Base-by-base conservation (phyloP, 2,888 invertebrate genomes). In the Globia sparganii region DNA sequence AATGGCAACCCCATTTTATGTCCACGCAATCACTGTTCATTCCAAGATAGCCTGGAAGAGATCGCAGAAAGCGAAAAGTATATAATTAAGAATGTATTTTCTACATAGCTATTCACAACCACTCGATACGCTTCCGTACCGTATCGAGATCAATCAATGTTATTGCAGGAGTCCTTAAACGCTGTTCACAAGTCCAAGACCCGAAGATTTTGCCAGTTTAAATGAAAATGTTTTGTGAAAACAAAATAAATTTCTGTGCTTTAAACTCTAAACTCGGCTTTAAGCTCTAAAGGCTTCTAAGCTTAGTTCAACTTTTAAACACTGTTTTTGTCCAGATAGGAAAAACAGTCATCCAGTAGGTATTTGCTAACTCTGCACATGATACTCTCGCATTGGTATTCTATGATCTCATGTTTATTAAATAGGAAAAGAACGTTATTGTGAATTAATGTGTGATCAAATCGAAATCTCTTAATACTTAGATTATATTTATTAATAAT, bases 401-500 rank as follows among this genome's bases (percentile, higher is more conserved):
- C 28, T 75, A 37, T 49, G 76, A 59, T 31, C 25, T 18, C 18
- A 59, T 28, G 56, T 58, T 75, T 59, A 37, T 59, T 75, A 28
- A 75, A 18, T 21, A 43, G 21, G 43, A 34, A 75, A 74, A 28
- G 2, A 46, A 46, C 3, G 18, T 75, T 37, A 25, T 31, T 49
- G 34, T 49, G 28, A 28, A n/a, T 5, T 40, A 18, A n/a, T 31
- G 21, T 71, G 21, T 46, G 46, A 72, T 28, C 28, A 25, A 37
- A 72, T 40, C 25, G 37, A 53, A 71, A 25, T 28, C 2, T 62
- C 28, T 43, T 65, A n/a, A 11, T 56, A n/a, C n/a, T n/a, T 56
- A 0, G 56, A 56, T n/a, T 49, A 53, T 53, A 25, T 53, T 0
- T 53, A 53, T 25, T 25, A 53, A 53, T 53, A 53, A 53, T 25